Evolutionary conservation across 2,888 invertebrate species (phyloP).

Genomic region (Eremobia ochroleuca): DNA sequence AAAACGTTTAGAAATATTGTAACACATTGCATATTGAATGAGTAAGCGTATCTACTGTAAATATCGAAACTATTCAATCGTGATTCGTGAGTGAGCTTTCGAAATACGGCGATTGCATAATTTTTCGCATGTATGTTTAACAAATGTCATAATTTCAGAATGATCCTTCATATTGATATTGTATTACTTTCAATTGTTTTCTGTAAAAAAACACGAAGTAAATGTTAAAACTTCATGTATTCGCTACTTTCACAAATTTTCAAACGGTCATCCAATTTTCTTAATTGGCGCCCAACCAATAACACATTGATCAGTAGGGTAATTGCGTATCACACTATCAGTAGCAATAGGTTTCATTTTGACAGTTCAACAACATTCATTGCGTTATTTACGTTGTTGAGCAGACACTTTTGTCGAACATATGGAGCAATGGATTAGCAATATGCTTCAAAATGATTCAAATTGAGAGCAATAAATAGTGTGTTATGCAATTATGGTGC

Average conservation of each 20-base stretch:
- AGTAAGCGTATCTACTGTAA: slow-evolving; percentile 29
- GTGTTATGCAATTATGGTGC: too few species aligned
- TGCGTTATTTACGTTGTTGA: too few species aligned
- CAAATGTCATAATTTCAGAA: slow-evolving; percentile 8
- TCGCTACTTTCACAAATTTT: slow-evolving; percentile 10
- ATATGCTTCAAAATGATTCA: too few species aligned
- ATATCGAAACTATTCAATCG: slow-evolving; percentile 24
- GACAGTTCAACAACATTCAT: too few species aligned
- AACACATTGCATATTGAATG: slow-evolving; percentile 25
- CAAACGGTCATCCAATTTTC: neutral
- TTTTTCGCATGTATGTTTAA: neutral
- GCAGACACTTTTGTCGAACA: too few species aligned
- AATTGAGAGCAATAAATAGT: too few species aligned
- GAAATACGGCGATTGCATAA: slow-evolving; percentile 22
- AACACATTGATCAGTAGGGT: slow-evolving; percentile 2
- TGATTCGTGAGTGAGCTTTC: slow-evolving; percentile 19
- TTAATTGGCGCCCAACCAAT: neutral
- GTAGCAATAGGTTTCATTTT: too few species aligned
- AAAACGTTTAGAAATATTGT: slow-evolving; percentile 23
- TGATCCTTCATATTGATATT: slow-evolving; percentile 13
- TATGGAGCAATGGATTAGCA: too few species aligned
- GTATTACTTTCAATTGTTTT: slow-evolving; percentile 3
- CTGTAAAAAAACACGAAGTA: neutral
- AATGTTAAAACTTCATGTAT: neutral
- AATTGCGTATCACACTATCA: too few species aligned